Percentiles rank a stretch among this genome's conserved stretches.
Conservation (phyloP, 2,888 invertebrate species). For the Carabus problematicus region DNA sequence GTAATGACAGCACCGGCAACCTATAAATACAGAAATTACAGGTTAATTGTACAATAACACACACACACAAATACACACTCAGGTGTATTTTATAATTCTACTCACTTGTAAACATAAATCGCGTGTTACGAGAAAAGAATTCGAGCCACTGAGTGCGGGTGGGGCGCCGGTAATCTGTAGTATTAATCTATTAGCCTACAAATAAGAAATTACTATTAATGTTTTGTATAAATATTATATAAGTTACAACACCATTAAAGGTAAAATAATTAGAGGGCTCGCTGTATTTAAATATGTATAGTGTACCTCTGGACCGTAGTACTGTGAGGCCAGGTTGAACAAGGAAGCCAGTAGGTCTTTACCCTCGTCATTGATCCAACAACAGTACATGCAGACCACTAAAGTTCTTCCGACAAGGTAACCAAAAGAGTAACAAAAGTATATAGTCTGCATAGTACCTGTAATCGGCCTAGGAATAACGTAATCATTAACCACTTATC, state of each 20-base stretch:
- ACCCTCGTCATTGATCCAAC: conserved; percentile 56
- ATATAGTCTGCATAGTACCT: conserved; percentile 65
- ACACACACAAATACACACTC: conserved; percentile 10
- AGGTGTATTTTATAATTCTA: conserved; percentile 47
- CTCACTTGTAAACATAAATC: conserved; percentile 55
- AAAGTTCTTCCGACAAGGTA: conserved; percentile 68
- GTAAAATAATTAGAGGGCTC: too few species aligned
- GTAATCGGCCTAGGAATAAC: conserved; percentile 59
- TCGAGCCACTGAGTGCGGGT: conserved; percentile 55
- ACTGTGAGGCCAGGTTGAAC: conserved; percentile 57
- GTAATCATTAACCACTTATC: not conserved
- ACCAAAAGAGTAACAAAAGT: conserved; percentile 72
- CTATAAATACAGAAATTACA: conserved; percentile 47
- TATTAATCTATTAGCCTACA: conserved; percentile 54
- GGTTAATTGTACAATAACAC: conserved; percentile 45
- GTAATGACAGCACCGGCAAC: conserved; percentile 54
- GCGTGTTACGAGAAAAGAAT: conserved; percentile 55
- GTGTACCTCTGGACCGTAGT: conserved; percentile 58
- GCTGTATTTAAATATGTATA: not conserved
- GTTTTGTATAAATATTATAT: conserved; percentile 50
- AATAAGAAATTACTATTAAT: conserved; percentile 20
- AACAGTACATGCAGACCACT: conserved; percentile 57
- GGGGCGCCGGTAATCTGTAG: conserved; percentile 54
- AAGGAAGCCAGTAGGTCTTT: conserved; percentile 55
- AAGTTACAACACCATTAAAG: too few species aligned